A percentile compares a stretch with the other conserved stretches of the same genome.
These are phyloP conservation scores for Oncorhynchus mykiss DNA, from an alignment of 2,113 vertebrate species.

Conservation along the genomic window DNA sequence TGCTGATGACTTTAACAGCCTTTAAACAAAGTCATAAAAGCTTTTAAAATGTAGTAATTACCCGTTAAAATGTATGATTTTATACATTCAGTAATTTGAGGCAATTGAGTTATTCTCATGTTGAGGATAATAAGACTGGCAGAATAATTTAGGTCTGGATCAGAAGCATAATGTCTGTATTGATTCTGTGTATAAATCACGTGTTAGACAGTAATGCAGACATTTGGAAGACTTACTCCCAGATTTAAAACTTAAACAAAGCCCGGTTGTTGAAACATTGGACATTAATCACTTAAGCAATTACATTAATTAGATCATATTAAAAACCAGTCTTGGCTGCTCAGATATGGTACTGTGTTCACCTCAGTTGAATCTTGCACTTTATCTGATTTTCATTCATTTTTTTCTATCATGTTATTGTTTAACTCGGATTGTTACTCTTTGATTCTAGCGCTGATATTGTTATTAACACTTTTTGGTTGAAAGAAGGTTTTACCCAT, in stretches of 20 bases:
- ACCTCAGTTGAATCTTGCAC: no score
- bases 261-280: not conserved
- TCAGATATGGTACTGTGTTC: no score
- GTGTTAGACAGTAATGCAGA: constrained; percentile 5
- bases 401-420: no score
- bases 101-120: constrained; percentile 12
- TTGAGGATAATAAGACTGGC: not conserved
- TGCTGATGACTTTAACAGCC: constrained; percentile 54
- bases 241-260: not conserved
- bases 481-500: no score
- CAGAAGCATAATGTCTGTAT: constrained; percentile 20
- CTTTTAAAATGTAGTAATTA: constrained; percentile 63
- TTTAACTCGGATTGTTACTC: no score
- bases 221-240: not conserved
- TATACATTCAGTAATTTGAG: constrained; percentile 36
- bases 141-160: constrained; percentile 7
- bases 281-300: no score
- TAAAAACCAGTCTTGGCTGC: no score
- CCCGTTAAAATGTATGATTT: constrained; percentile 55
- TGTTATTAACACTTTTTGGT: no score
- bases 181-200: constrained; percentile 27
- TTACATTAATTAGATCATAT: no score
- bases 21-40: constrained; percentile 67
- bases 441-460: no score
- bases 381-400: no score